These are phyloP conservation scores for Cisticola juncidis DNA, from an alignment of 2,113 vertebrate species.

Conservation along the genomic window DNA sequence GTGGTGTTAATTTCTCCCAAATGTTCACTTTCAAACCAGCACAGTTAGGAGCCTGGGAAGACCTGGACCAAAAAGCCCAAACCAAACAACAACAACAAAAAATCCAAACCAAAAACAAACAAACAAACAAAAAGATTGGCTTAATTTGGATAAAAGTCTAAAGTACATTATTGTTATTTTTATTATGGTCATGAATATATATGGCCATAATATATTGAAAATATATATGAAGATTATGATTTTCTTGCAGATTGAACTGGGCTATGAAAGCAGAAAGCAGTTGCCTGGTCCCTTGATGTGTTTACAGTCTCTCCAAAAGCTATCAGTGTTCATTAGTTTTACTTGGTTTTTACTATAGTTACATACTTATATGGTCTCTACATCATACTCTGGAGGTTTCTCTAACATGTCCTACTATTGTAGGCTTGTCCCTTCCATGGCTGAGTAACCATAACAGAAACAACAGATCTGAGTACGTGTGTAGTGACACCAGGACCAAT, in stretches of 20 bases:
- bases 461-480: background rate
- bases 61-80: background rate
- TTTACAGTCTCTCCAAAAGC: background rate
- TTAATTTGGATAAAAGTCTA: background rate
- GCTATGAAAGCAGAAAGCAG: background rate
- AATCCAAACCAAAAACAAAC: background rate
- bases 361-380: background rate
- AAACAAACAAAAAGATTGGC: background rate
- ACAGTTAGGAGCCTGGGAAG: background rate
- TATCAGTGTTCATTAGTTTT: background rate
- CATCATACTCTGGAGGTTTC: background rate
- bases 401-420: background rate
- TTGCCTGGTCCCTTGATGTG: background rate
- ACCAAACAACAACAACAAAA: too few species aligned
- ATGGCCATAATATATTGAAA: background rate
- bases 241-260: background rate
- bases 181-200: background rate
- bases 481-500: background rate
- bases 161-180: background rate
- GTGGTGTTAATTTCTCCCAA: too few species aligned
- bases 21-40: background rate
- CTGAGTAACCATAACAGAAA: background rate
- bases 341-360: background rate
- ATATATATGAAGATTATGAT: background rate
- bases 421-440: background rate